A percentile compares a stretch with the other conserved stretches of the same genome.
phyloP scores from a whole-genome alignment of 2,888 invertebrate genomes.

The Ichneumoninae sp. region DNA sequence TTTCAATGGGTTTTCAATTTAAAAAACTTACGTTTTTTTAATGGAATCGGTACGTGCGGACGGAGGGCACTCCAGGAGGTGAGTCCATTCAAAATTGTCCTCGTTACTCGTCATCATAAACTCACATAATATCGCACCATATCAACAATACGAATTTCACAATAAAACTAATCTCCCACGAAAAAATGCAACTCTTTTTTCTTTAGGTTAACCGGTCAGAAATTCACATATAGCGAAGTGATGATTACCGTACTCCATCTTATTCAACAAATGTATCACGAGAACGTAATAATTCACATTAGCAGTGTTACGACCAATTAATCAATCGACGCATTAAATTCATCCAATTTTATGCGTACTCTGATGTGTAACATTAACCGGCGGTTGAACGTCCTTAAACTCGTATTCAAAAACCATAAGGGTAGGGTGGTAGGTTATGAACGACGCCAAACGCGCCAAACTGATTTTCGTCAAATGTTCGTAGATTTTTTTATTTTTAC shows the following conservation, averaged over 20 bases:
- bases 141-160: not conserved
- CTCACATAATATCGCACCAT: constrained; percentile 8
- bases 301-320: not conserved
- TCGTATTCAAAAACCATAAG: too few relatives aligned
- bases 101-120: constrained; percentile 47
- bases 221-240: not conserved
- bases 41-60: constrained; percentile 43
- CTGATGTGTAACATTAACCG: too few relatives aligned
- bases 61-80: constrained; percentile 50
- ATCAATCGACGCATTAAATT: too few relatives aligned
- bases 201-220: constrained; percentile 23
- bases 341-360: too few relatives aligned
- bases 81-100: constrained; percentile 61
- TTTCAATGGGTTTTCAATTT: not conserved
- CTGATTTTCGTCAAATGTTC: too few relatives aligned
- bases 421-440: too few relatives aligned
- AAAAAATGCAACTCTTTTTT: not conserved
- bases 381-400: too few relatives aligned
- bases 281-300: not conserved
- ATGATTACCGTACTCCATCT: not conserved
- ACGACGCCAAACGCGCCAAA: too few relatives aligned
- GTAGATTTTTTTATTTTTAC: too few relatives aligned
- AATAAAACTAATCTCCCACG: not conserved
- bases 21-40: constrained; percentile 54
- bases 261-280: not conserved